These are phyloP conservation scores for Mamestra brassicae DNA, from an alignment of 2,888 invertebrate genomes.

Conservation along the genomic window DNA sequence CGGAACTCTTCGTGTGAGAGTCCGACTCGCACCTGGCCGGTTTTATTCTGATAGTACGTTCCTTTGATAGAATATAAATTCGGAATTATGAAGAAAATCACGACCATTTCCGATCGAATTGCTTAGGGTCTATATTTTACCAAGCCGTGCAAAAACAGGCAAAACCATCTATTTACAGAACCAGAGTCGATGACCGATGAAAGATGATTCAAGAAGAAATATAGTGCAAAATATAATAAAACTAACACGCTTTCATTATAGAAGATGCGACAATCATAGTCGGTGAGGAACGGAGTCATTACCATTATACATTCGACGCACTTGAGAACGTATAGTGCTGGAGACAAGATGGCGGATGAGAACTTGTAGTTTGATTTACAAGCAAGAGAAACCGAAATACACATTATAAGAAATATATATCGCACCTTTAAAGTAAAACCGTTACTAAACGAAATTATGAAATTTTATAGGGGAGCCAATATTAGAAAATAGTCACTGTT, in stretches of 20 bases:
- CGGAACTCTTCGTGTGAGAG: too few relatives aligned
- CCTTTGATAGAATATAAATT: too few relatives aligned
- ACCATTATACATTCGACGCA: conserved; percentile 58
- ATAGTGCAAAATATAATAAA: conserved; percentile 50
- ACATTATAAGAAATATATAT: too few relatives aligned
- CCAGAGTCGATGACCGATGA: not conserved
- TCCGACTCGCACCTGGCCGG: too few relatives aligned
- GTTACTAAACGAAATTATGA: too few relatives aligned
- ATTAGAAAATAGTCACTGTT: too few relatives aligned
- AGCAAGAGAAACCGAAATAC: too few relatives aligned
- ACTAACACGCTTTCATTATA: conserved; percentile 41
- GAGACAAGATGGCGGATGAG: conserved; percentile 24
- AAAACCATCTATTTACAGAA: not conserved
- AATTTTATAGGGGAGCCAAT: too few relatives aligned
- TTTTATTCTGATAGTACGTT: too few relatives aligned
- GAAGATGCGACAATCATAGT: conserved; percentile 43
- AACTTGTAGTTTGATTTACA: not conserved
- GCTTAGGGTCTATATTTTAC: not conserved
- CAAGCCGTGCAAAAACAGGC: not conserved
- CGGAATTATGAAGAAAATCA: too few relatives aligned
- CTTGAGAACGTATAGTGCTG: conserved; percentile 27
- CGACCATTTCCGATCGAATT: not conserved
- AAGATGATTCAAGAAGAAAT: conserved; percentile 29
- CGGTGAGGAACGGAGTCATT: conserved; percentile 32
- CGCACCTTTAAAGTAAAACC: too few relatives aligned